These are phyloP conservation scores for Perizoma affinitatum DNA, from an alignment of 2,888 invertebrate species.

Conservation along the genomic window DNA sequence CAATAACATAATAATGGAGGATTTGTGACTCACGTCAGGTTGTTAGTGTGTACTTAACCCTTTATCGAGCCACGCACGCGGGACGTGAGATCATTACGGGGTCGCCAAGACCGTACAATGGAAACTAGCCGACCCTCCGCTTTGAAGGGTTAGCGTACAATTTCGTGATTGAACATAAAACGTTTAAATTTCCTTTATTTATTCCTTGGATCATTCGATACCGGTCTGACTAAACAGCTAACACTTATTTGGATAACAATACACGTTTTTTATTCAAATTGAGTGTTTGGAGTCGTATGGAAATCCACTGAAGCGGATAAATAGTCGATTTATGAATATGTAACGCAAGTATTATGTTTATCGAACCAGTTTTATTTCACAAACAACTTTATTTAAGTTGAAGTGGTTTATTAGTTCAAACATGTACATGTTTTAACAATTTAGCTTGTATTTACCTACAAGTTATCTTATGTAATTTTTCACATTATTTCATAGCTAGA, in stretches of 20 bases:
- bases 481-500: too few species aligned
- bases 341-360: constrained; percentile 24
- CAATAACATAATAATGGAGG: constrained; percentile 84
- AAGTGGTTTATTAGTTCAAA: constrained; percentile 20
- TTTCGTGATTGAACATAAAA: constrained; percentile 39
- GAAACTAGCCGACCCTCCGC: constrained; percentile 30
- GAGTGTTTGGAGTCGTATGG: constrained; percentile 43
- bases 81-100: constrained; percentile 81
- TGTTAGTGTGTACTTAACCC: constrained; percentile 84
- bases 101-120: constrained; percentile 65
- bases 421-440: constrained; percentile 14
- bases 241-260: constrained; percentile 56
- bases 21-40: constrained; percentile 83
- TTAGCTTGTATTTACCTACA: background rate
- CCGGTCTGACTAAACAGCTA: constrained; percentile 53
- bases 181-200: constrained; percentile 38
- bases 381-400: constrained; percentile 24
- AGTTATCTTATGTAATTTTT: too few species aligned
- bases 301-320: constrained; percentile 54
- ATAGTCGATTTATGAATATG: constrained; percentile 36
- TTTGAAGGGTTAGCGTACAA: constrained; percentile 34
- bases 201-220: constrained; percentile 33
- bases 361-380: constrained; percentile 27
- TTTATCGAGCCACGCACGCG: constrained; percentile 82
- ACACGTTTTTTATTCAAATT: constrained; percentile 50